Conservation (phyloP, 2,888 invertebrate genomes). For the Orthonevra nobilis region DNA sequence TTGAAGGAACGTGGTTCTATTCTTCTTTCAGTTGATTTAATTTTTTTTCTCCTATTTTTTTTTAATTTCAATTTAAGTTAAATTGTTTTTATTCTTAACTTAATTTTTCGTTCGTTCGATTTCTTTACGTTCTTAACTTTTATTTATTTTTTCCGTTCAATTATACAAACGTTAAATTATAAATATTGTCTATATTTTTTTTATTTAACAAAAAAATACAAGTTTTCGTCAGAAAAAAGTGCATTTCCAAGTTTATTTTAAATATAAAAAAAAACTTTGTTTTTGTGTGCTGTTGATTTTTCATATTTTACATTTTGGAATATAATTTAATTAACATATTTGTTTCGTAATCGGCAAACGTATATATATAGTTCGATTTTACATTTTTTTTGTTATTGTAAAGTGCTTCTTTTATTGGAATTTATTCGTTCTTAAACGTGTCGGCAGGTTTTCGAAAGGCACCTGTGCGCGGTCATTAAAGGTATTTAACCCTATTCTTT, state of each 20-base stretch:
- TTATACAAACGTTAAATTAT: constrained; percentile 41
- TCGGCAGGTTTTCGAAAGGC: constrained; percentile 27
- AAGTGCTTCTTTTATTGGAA: constrained; percentile 62
- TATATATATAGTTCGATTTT: constrained; percentile 14
- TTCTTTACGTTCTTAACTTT: constrained; percentile 49
- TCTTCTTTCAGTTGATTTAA: constrained; percentile 80
- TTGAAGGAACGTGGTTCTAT: constrained; percentile 79
- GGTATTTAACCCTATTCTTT: constrained; percentile 11
- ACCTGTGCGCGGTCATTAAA: constrained; percentile 48
- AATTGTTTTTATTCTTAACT: constrained; percentile 42
- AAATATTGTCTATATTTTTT: constrained; percentile 16
- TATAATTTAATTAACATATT: constrained; percentile 48
- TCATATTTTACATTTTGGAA: constrained; percentile 7
- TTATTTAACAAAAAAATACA: not conserved
- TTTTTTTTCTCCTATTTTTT: constrained; percentile 79
- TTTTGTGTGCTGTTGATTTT: constrained; percentile 6
- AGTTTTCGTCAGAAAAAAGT: constrained; percentile 28
- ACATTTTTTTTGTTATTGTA: constrained; percentile 22
- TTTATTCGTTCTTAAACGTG: constrained; percentile 44
- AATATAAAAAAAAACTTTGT: constrained; percentile 5
- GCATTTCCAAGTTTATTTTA: constrained; percentile 43
- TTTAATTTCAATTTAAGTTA: constrained; percentile 69
- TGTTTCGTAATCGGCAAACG: constrained; percentile 60
- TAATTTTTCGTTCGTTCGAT: constrained; percentile 32
- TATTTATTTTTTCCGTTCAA: constrained; percentile 36